Evolutionary conservation across 2,888 invertebrate species (phyloP), one percentile per base, ranked within the genome.

Genomic region (Drosophila peninsularis): DNA sequence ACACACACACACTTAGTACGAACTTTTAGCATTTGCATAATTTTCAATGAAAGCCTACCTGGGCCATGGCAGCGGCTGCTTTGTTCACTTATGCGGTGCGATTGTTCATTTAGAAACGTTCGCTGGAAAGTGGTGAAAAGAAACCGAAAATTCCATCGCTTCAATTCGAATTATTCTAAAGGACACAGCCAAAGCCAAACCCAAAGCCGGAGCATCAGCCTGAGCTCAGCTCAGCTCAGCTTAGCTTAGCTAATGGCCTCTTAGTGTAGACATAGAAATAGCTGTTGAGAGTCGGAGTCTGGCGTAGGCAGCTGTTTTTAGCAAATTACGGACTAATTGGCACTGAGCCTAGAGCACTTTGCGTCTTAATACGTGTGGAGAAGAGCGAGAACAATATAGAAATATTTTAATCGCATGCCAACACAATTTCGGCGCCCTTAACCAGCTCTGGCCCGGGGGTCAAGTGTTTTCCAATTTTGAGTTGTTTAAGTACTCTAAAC

Each of bases 1-100:
- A 13, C 30, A 50, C 49, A 21, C 17, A 54, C 42, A 44, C 42
- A 62, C 62, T n/a, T 2, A 4, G 14, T n/a, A 11, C 4, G 34
- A 19, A 34, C 49, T 50, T 50, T 47, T 10, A 10, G 14, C 53
- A 71, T 82, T 86, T 82, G 80, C 80, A 86, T 86, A 80, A 78
- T 78, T 73, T 75, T 85, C 72, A 73, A 82, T 73, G 65, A 56
- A 19, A 30, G 27, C 37, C 52, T 37, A 36, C 36, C 39, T 58
- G 19, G 39, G 24, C 37, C 19, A 67, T 27, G 17, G 41, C 34
- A 27, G 21, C 2, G 21, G 30, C 19, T 53, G 39, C 37, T 42
- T 56, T 27, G 39, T 34, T 36, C 27, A 55, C 34, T 42, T 36
- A 30, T 47, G 58, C 53, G 57, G 34, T 49, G 57, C 49, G 57